Conservation (phyloP, 2,113 vertebrate species). For the Steatornis caripensis region DNA sequence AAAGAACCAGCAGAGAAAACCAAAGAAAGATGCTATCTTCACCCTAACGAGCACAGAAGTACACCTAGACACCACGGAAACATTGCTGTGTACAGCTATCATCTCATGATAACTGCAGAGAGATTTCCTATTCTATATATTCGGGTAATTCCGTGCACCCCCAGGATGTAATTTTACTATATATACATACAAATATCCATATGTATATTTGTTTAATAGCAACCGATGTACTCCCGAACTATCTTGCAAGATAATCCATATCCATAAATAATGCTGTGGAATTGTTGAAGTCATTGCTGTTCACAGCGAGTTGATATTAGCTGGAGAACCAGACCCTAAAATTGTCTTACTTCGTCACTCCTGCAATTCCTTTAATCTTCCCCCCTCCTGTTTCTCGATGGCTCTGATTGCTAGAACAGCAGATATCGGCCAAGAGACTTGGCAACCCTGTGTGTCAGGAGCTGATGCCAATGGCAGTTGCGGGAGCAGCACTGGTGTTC, state of each 20-base stretch:
- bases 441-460: neutral
- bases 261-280: neutral
- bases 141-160: neutral
- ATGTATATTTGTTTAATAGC: neutral
- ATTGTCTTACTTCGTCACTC: neutral
- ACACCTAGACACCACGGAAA: neutral
- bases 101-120: neutral
- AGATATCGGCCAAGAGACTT: neutral
- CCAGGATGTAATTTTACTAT: neutral
- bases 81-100: neutral
- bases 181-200: neutral
- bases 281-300: neutral
- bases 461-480: constrained; percentile 37
- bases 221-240: neutral
- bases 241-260: neutral
- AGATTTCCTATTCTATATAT: neutral
- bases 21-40: neutral
- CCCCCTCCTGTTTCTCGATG: neutral
- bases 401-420: neutral
- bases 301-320: neutral
- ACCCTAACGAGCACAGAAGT: neutral
- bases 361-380: neutral
- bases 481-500: neutral
- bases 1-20: neutral
- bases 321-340: neutral